Evolutionary conservation across 2,797 vertebrate species (phyloP), one percentile per base, ranked within the genome.

Genomic region (Micropoecilia bifurca): DNA sequence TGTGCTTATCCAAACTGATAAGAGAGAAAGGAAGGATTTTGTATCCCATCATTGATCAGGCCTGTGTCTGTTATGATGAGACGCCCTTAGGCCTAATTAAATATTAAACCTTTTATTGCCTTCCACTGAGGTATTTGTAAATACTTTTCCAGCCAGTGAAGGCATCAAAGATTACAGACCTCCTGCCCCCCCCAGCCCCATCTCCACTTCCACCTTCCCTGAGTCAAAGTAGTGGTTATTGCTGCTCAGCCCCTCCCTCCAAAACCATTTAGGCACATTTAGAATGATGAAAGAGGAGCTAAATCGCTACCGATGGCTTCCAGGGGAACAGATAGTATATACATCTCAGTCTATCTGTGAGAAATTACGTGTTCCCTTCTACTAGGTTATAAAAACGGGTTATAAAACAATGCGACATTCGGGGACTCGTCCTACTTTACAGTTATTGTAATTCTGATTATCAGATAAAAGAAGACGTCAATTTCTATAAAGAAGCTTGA

Each of bases 61-160:
- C 80, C 78, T 72, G 75, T 61, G 63, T 78, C 79, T 41, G 78
- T 89, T 93, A 93, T 86, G 89, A 85, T 81, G 87, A 86, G 84
- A 91, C 86, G 90, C 93, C 93, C 91, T 92, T 88, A 94, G 91
- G 92, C 90, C 83, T 93, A 92, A 95, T 95, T 94, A 96, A 95
- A 95, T 95, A 96, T 95, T 95, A 95, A 96, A 95, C 85, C 90
- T 92, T 92, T 92, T 91, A 95, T 94, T 95, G 92, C 92, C 91
- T 90, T 87, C 87, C 87, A 76, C 89, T 22, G 91, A 94, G 92
- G 90, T 95, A 92, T 95, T 95, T 94, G 91, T 95, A 95, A 96
- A 95, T 95, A 95, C 86, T 90, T 94, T 94, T 94, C 86, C 88
- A 88, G 93, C 87, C 85, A 87, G 86, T 83, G 83, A 92, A 90